Evolutionary conservation across 2,888 invertebrate species (phyloP).

Genomic region (Ceramica pisi): DNA sequence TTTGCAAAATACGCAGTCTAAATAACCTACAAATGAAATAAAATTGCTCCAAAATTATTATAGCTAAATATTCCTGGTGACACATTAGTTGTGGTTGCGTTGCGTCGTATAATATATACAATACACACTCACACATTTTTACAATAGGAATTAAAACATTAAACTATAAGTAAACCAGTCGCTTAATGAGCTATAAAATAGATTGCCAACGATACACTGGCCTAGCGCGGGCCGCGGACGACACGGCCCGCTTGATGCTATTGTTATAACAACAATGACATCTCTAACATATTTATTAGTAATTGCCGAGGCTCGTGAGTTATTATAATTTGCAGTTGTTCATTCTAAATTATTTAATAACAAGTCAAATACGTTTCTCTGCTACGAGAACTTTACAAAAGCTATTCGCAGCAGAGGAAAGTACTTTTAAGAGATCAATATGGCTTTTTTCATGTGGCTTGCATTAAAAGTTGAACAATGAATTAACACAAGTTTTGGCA

Average conservation of each 20-base stretch:
- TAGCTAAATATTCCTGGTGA: slow-evolving; percentile 79
- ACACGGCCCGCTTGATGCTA: slow-evolving; percentile 69
- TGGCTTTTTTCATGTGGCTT: slow-evolving; percentile 83
- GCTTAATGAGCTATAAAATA: slow-evolving; percentile 89
- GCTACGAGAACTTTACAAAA: slow-evolving; percentile 60
- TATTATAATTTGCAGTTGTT: slow-evolving; percentile 80
- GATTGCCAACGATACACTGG: slow-evolving; percentile 90
- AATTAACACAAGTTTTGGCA: slow-evolving; percentile 74
- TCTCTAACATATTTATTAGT: slow-evolving; percentile 78
- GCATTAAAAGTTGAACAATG: slow-evolving; percentile 78
- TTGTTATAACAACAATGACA: slow-evolving; percentile 79
- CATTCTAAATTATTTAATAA: slow-evolving; percentile 84
- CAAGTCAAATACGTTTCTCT: slow-evolving; percentile 79
- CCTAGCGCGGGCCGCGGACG: slow-evolving; percentile 77
- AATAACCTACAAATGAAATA: slow-evolving; percentile 72
- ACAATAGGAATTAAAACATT: slow-evolving; percentile 88
- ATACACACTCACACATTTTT: slow-evolving; percentile 89
- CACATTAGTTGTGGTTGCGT: slow-evolving; percentile 76
- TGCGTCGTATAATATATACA: slow-evolving; percentile 87
- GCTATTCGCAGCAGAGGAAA: slow-evolving; percentile 71
- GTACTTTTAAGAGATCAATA: slow-evolving; percentile 87
- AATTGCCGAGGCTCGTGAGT: slow-evolving; percentile 84
- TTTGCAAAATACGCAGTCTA: slow-evolving; percentile 74
- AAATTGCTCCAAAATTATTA: slow-evolving; percentile 72
- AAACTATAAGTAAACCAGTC: slow-evolving; percentile 89